Percentiles rank a stretch among this genome's conserved stretches.
phyloP scores from a whole-genome alignment of 2,113 vertebrate genomes.

The Mus pahari region DNA sequence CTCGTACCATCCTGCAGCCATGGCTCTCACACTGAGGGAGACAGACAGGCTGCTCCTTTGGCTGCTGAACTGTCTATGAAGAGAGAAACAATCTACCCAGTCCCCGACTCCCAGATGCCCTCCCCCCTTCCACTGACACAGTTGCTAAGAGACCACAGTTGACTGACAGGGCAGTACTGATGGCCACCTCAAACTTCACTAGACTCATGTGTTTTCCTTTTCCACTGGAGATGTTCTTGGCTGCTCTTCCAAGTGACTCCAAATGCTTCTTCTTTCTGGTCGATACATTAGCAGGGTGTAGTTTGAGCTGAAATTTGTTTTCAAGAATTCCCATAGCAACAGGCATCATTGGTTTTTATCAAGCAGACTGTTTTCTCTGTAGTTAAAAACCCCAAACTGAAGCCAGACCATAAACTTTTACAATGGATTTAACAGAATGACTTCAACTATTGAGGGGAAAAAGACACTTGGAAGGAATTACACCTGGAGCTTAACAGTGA shows the following conservation, averaged over 20 bases:
- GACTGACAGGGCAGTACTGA: not conserved
- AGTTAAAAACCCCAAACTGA: slow-evolving; percentile 61
- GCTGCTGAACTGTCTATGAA: not conserved
- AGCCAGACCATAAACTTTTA: slow-evolving; percentile 56
- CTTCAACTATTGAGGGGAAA: not conserved
- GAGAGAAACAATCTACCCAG: not conserved
- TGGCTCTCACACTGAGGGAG: not conserved
- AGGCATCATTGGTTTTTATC: slow-evolving; percentile 56
- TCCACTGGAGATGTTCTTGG: slow-evolving; percentile 59
- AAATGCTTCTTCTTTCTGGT: slow-evolving; percentile 75
- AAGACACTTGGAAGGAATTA: slow-evolving; percentile 29
- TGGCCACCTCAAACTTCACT: slow-evolving; percentile 11
- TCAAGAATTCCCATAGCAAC: slow-evolving; percentile 75
- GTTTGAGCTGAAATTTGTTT: slow-evolving; percentile 71
- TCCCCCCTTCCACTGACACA: rapidly evolving
- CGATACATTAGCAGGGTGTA: slow-evolving; percentile 70
- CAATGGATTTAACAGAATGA: slow-evolving; percentile 66
- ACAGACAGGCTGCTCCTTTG: not conserved
- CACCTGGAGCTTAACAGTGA: not conserved
- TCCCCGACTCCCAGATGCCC: not conserved
- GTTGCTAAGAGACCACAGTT: not conserved
- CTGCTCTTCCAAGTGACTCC: slow-evolving; percentile 58
- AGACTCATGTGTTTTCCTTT: slow-evolving; percentile 45
- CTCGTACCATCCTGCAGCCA: not conserved
- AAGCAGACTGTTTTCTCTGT: slow-evolving; percentile 37